Percentiles rank a stretch among this genome's conserved stretches.
phyloP scores from a whole-genome alignment of 2,113 vertebrate genomes.

The Mystacornis crossleyi region DNA sequence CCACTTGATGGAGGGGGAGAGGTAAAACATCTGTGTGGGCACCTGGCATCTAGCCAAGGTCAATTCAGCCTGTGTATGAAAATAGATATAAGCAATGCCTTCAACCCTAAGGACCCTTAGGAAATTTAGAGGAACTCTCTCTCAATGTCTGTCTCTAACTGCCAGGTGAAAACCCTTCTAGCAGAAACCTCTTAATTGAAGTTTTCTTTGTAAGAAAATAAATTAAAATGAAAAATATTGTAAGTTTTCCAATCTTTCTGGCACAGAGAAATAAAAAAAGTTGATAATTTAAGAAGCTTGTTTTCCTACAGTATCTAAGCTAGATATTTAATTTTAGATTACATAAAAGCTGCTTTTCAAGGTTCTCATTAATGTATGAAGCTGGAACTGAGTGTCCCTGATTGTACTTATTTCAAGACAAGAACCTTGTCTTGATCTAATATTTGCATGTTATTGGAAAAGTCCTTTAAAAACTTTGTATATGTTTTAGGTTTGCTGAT shows the following conservation, averaged over 20 bases:
- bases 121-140: not conserved
- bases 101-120: not conserved
- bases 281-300: not conserved
- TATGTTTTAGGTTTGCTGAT: not conserved
- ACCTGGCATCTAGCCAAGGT: not conserved
- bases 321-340: not conserved
- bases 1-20: not conserved
- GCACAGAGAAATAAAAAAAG: not conserved
- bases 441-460: not conserved
- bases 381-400: not conserved
- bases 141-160: not conserved
- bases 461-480: not conserved
- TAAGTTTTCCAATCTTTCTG: not conserved
- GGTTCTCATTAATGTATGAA: not conserved
- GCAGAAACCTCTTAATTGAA: not conserved
- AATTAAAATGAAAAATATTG: not conserved
- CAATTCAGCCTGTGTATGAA: not conserved
- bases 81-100: not conserved
- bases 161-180: not conserved
- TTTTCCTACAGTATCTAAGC: not conserved
- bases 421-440: too few relatives aligned
- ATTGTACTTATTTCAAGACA: not conserved
- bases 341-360: not conserved
- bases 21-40: not conserved
- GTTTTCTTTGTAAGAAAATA: not conserved